Evolutionary conservation across 2,888 invertebrate species (phyloP), one percentile per base, ranked within the genome.

Genomic region (Drosophila helvetica): DNA sequence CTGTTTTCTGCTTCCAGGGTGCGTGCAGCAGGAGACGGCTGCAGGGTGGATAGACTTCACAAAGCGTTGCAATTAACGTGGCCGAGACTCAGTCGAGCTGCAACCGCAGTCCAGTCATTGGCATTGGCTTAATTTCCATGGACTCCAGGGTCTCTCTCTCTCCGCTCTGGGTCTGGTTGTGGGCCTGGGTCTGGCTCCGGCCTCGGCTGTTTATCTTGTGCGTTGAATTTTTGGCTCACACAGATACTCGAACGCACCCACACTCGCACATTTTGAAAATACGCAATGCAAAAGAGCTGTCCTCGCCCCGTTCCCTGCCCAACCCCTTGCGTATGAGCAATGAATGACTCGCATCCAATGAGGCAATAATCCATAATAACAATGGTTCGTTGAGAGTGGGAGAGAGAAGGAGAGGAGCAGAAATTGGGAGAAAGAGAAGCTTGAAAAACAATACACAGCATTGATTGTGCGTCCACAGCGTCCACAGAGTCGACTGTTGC

Each of bases 41-140:
- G 30, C 17, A 30, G 68, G 51, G 48, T 15, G 17, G 19, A 33
- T 48, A 47, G 62, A 63, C 71, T 74, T 72, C 81, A 86, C 83
- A 83, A 83, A 83, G 86, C 83, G 79, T 69, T 84, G 83, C 83
- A 83, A 83, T 86, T 83, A 83, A 83, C 83, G 83, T 84, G 67
- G 77, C 81, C 71, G 78, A 80, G 80, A 74, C 75, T 74, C 77
- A 80, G 86, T 80, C 81, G 77, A 79, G 77, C 78, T 74, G 86
- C 75, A 63, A 71, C 70, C 74, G 65, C 62, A 74, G 74, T 62
- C 74, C 71, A 71, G 71, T 78, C 81, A 82, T 74, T 78, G 86
- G 85, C 79, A 84, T 83, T 86, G 83, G 83, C 83, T 83, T 83
- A 86, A 86, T 84, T 84, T 86, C 77, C 81, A 86, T 86, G 80